These are phyloP conservation scores for Galago senegalensis DNA, from an alignment of 2,797 vertebrate genomes.

Conservation along the genomic window DNA sequence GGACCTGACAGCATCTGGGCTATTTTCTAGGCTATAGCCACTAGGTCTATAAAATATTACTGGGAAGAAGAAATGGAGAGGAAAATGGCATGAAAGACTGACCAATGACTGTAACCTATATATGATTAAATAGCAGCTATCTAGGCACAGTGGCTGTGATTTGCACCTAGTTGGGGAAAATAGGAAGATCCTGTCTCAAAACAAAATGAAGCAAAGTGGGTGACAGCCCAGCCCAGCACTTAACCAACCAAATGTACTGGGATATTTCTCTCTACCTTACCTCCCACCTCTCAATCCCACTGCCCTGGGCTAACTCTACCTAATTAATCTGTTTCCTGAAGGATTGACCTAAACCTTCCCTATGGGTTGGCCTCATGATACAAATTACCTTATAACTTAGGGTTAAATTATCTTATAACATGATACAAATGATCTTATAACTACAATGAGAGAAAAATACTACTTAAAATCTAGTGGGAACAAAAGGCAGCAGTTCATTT, in stretches of 20 bases:
- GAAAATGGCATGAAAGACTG: neutral
- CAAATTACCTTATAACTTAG: neutral
- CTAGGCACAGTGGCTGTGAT: neutral
- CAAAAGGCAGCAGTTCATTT: constrained; percentile 40
- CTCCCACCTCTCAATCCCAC: rapidly evolving
- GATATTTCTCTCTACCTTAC: neutral
- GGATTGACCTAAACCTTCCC: neutral
- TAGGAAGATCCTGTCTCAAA: neutral
- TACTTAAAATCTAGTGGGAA: neutral
- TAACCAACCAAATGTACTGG: neutral
- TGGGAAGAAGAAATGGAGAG: neutral
- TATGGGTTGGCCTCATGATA: neutral
- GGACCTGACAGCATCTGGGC: neutral
- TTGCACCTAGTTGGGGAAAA: neutral
- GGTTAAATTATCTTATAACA: too few species aligned
- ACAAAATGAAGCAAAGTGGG: neutral
- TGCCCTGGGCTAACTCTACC: neutral
- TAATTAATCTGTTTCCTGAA: neutral
- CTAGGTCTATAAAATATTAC: neutral
- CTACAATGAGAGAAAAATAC: neutral
- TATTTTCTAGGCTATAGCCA: neutral
- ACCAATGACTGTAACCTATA: neutral
- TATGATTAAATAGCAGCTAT: neutral
- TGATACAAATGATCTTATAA: neutral
- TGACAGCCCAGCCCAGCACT: neutral